Evolutionary conservation across 2,888 invertebrate species (phyloP), one percentile per base, ranked within the genome.

Genomic region (Ganaspis brasiliensis): DNA sequence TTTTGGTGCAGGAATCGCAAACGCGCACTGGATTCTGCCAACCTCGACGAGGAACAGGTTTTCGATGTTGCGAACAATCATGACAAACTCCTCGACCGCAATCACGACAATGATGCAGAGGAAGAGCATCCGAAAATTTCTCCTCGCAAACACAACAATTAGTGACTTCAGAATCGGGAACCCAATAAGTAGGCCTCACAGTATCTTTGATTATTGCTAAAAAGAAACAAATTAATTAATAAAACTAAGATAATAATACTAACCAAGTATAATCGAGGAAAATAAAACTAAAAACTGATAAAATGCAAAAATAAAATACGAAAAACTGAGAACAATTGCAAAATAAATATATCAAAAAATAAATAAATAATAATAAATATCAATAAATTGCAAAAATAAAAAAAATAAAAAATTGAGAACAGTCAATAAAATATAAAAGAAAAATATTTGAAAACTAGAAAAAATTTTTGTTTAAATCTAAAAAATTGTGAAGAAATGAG

Each of bases 1-100:
- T 83, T 84, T 86, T 92, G 82, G 86, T 93, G 87, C 97, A 97
- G 72, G 92, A 91, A 85, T 96, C 94, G 90, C 97, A 97, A 1
- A 97, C 96, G 70, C 97, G 92, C 3, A 96, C 96, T 5, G 95
- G 94, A 61, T 92, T 92, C 8, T 92, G 92, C 96, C 96, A 96
- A 73, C 96, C 96, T 73, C 95, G 92, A n/a, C 94, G 93, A 24
- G 96, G 96, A 52, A 97, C 96, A 5, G 95, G 93, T 85, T 94
- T 93, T 77, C 93, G 92, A 82, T 94, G 92, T 49, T 93, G 93
- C 6, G 96, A 95, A 88, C 97, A 97, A 16, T 91, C 91, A 81
- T 95, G 94, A 90, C 97, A 97, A 84, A 96, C 96, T 0, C 96
- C 97, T 85, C 95, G 94, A 0, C 96, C 96, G 90, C 97, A 97